phyloP scores from a whole-genome alignment of 2,888 invertebrate genomes.

The Apantesis nais region DNA sequence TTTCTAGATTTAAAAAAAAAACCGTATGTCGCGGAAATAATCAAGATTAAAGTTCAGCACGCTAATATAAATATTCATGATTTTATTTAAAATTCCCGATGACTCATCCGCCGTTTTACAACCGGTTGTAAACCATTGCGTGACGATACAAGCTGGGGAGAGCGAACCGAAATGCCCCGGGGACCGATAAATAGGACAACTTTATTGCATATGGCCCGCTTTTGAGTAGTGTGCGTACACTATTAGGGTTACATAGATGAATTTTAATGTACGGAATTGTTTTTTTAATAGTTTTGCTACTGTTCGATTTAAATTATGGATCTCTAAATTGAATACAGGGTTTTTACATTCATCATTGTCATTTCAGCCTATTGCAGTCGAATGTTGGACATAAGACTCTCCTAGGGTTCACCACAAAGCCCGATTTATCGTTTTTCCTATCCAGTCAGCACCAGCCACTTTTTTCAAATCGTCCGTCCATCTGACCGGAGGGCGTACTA shows the following conservation, averaged over 20 bases:
- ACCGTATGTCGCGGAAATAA: background rate
- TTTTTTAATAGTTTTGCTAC: conserved; percentile 13
- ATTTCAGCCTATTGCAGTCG: too few species aligned
- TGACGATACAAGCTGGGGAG: conserved; percentile 50
- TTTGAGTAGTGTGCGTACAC: conserved; percentile 36
- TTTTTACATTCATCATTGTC: too few species aligned
- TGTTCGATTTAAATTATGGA: conserved; percentile 4
- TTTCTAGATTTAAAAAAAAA: background rate
- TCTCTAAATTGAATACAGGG: background rate
- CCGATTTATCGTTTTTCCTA: too few species aligned
- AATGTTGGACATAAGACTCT: too few species aligned
- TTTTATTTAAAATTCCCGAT: conserved; percentile 46
- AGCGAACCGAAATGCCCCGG: conserved; percentile 48
- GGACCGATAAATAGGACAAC: conserved; percentile 63
- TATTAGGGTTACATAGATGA: conserved; percentile 30
- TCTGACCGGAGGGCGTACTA: too few species aligned
- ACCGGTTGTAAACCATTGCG: conserved; percentile 55
- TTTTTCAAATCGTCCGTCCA: too few species aligned
- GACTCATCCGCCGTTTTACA: conserved; percentile 51
- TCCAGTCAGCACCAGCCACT: too few species aligned
- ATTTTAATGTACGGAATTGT: conserved; percentile 20
- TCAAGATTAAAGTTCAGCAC: conserved; percentile 1
- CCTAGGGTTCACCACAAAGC: too few species aligned
- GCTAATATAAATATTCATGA: conserved; percentile 19
- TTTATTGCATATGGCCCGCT: conserved; percentile 52